Conservation (phyloP, 2,888 invertebrate species). For the Bellardia pandia region DNA sequence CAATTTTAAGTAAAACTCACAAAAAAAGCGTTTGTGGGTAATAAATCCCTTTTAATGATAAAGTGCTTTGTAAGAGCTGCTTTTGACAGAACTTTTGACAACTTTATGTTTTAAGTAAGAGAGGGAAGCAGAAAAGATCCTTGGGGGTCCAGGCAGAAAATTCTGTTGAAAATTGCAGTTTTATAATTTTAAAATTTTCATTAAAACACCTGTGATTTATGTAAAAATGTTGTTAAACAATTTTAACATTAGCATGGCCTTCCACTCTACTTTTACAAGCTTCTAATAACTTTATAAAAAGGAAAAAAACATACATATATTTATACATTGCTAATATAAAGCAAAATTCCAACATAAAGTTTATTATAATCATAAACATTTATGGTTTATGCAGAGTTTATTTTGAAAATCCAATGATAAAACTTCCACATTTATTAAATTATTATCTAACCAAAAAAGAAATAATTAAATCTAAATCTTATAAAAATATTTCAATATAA, state of each 20-base stretch:
- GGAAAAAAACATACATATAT: neutral
- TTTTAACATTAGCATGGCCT: too few relatives aligned
- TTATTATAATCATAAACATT: constrained; percentile 9
- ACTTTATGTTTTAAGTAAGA: neutral
- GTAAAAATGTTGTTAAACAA: neutral
- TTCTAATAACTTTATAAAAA: too few relatives aligned
- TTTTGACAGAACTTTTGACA: neutral
- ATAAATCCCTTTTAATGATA: constrained; percentile 20
- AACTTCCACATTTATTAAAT: neutral
- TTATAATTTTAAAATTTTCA: neutral
- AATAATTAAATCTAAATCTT: neutral
- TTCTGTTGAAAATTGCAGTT: neutral
- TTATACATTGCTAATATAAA: neutral
- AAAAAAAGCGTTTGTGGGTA: neutral
- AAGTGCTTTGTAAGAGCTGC: constrained; percentile 12
- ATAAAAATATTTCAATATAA: too few relatives aligned
- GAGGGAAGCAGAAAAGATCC: neutral
- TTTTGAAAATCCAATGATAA: neutral
- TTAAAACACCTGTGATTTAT: constrained; percentile 10
- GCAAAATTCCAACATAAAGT: neutral
- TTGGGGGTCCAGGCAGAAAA: neutral
- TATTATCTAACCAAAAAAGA: neutral
- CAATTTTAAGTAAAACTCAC: too few relatives aligned
- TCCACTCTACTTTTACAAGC: too few relatives aligned
- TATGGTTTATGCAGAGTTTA: neutral